These are phyloP conservation scores for Callinectes sapidus DNA, from an alignment of 2,888 invertebrate species.

Conservation along the genomic window DNA sequence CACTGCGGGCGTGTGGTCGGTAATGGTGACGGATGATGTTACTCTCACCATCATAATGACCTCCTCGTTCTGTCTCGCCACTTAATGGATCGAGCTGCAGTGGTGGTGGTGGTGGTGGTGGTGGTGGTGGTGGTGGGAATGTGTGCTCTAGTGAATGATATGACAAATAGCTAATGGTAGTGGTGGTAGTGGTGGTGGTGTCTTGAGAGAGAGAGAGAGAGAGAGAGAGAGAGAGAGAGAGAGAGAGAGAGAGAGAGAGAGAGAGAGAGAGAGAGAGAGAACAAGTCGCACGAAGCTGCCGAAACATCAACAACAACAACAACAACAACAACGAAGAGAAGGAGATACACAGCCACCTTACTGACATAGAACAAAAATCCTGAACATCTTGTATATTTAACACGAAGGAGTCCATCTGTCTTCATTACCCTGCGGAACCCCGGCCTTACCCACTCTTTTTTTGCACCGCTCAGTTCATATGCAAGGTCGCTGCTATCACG, in stretches of 20 bases:
- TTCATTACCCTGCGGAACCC: constrained; percentile 6
- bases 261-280: constrained; percentile 44
- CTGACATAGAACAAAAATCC: neutral
- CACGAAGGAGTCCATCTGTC: neutral
- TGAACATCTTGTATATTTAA: neutral
- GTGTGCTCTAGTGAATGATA: neutral
- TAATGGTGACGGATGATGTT: constrained; percentile 40
- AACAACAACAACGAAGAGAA: neutral
- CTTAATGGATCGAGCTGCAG: neutral
- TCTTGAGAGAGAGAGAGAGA: constrained; percentile 22
- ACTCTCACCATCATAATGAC: constrained; percentile 1
- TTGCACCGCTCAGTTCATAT: neutral
- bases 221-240: constrained; percentile 32
- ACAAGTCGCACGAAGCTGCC: neutral
- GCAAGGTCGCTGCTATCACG: neutral
- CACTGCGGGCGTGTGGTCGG: constrained; percentile 24
- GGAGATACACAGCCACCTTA: neutral
- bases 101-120: constrained; percentile 12
- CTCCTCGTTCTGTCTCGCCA: constrained; percentile 15
- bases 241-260: constrained; percentile 43
- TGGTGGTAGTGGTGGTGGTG: neutral
- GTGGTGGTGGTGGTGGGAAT: constrained; percentile 8
- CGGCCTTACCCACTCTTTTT: neutral
- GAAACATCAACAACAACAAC: neutral
- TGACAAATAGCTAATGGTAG: neutral